Base-by-base conservation (phyloP, 1,140 invertebrate species). In the Diplogasteroides magnus region DNA sequence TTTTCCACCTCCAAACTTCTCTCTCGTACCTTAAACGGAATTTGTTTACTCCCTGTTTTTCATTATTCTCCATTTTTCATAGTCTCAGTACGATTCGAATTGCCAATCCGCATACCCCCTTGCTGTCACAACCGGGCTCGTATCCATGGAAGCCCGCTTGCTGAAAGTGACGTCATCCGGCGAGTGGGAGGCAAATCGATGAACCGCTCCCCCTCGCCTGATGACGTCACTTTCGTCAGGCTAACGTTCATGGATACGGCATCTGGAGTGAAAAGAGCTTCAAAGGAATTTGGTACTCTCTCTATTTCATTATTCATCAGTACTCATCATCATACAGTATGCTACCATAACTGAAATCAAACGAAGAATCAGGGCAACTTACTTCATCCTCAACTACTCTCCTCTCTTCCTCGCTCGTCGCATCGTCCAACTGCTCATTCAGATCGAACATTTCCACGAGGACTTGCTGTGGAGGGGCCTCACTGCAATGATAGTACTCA, bases 371-470 rank as follows among this genome's bases (percentile, higher is more conserved):
- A 48, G 37, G 19, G 37, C 37, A 48, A 14, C n/a, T n/a, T 14
- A 48, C n/a, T 23, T 37, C 64, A 23, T 65, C 48, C 29, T 48
- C n/a, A 14, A 37, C 6, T 29, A 37, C 64, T 56, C 15, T 26
- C 25, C 48, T 14, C 29, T 65, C 32, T 25, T 65, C 48, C 37
- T 65, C 64, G n/a, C 19, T 29, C 31, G n/a, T n/a, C 15, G 48
- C n/a, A 65, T 31, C n/a, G 2, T 31, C 64, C 3, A 65, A 14
- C 14, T 55, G 31, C 27, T 65, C 64, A 65, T 65, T 65, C 37
- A 31, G 19, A 13, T 65, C 64, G 31, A 65, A 48, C 11, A 65
- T 48, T 55, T 65, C 64, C 64, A 65, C n/a, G 2, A 65, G 37
- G 14, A 37, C 25, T 27, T 65, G 29, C 11, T 2, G 64, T 13